Percentiles rank a stretch among this genome's conserved stretches.
These are phyloP conservation scores for Lasioglossum figueresi DNA, from an alignment of 2,888 invertebrate genomes.

Conservation along the genomic window DNA sequence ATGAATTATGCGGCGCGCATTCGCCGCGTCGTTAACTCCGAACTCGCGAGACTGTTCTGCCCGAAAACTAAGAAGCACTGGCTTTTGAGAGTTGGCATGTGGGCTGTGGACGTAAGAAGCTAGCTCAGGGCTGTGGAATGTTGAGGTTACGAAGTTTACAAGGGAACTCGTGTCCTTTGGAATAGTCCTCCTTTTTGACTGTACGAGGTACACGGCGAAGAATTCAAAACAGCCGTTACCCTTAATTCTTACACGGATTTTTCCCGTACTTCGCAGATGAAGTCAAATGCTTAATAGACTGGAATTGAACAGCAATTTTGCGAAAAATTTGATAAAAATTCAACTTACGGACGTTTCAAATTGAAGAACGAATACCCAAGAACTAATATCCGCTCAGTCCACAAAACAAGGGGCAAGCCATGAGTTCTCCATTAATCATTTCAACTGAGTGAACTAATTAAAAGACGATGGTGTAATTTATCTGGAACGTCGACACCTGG, in stretches of 20 bases:
- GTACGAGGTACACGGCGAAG: not conserved
- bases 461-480: constrained; percentile 6
- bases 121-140: not conserved
- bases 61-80: not conserved
- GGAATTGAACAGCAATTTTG: too few species aligned
- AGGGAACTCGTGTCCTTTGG: not conserved
- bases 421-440: not conserved
- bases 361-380: not conserved
- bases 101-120: not conserved
- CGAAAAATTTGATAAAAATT: not conserved
- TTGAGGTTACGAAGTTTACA: not conserved
- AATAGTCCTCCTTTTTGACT: not conserved
- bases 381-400: not conserved
- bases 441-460: not conserved
- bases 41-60: not conserved
- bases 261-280: not conserved
- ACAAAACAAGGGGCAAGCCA: not conserved
- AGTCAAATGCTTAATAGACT: not conserved
- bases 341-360: not conserved
- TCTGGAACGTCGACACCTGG: constrained; percentile 2
- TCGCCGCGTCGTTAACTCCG: not conserved
- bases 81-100: not conserved
- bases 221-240: not conserved
- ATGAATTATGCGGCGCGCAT: not conserved
- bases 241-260: not conserved